phyloP scores from a whole-genome alignment of 2,888 invertebrate genomes.

The Liposcelis brunnea region DNA sequence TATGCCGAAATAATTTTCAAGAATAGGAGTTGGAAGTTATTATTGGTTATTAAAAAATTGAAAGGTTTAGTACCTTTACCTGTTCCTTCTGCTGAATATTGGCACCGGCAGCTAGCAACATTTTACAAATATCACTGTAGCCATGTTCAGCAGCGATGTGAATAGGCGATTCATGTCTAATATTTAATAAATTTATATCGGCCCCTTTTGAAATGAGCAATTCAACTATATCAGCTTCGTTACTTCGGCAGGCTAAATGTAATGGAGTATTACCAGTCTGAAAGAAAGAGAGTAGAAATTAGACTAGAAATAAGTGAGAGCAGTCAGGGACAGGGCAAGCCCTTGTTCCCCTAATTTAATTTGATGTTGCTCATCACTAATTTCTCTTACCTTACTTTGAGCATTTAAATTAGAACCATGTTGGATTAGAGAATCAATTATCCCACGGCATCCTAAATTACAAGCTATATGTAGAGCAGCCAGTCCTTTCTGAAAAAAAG shows the following conservation, averaged over 20 bases:
- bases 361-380: too few relatives aligned
- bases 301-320: too few relatives aligned
- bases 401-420: conserved; percentile 44
- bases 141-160: conserved; percentile 62
- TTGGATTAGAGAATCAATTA: conserved; percentile 45
- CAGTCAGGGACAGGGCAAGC: too few relatives aligned
- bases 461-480: conserved; percentile 52
- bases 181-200: conserved; percentile 52
- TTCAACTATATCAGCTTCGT: conserved; percentile 44
- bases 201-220: conserved; percentile 49
- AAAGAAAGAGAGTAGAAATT: conserved; percentile 17
- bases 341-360: too few relatives aligned
- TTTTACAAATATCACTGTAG: conserved; percentile 42
- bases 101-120: conserved; percentile 43
- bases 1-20: too few relatives aligned
- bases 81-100: conserved; percentile 45
- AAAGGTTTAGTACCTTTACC: conserved; percentile 24
- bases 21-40: too few relatives aligned
- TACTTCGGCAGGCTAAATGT: conserved; percentile 27
- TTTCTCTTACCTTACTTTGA: conserved; percentile 53
- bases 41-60: too few relatives aligned
- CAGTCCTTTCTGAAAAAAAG: conserved; percentile 39
- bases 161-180: conserved; percentile 55
- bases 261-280: conserved; percentile 29
- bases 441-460: conserved; percentile 48